Percentiles rank a stretch among this genome's conserved stretches.
These are phyloP conservation scores for Petrolisthes manimaculis DNA, from an alignment of 2,888 invertebrate genomes.

Conservation along the genomic window DNA sequence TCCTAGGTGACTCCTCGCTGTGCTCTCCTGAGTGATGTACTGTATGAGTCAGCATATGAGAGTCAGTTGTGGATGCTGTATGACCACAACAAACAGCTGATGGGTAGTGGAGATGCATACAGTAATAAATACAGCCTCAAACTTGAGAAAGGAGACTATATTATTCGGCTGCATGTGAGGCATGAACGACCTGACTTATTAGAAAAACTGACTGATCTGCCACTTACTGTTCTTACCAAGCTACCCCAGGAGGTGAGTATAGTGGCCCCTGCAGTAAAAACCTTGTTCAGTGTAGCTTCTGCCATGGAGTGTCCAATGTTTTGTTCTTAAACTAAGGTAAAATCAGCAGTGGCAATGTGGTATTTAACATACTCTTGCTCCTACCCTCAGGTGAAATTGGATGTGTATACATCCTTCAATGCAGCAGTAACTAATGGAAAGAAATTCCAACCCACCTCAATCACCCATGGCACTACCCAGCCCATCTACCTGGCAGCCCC, in stretches of 20 bases:
- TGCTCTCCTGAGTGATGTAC: conserved; percentile 82
- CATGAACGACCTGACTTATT: conserved; percentile 88
- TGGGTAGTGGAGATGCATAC: conserved; percentile 90
- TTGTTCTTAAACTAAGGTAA: too few relatives aligned
- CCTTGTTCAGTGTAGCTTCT: neutral
- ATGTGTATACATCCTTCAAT: conserved; percentile 76
- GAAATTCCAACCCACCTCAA: conserved; percentile 77
- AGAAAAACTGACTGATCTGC: conserved; percentile 86
- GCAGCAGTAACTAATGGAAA: conserved; percentile 83
- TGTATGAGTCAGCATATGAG: conserved; percentile 97
- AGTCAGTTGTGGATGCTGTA: conserved; percentile 97
- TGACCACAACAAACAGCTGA: conserved; percentile 87
- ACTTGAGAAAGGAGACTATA: conserved; percentile 95
- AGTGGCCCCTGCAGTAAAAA: neutral
- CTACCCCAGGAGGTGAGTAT: conserved; percentile 76
- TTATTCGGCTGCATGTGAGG: conserved; percentile 86
- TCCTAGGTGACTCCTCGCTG: conserved; percentile 67
- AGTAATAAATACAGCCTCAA: conserved; percentile 88
- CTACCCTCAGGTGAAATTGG: conserved; percentile 68
- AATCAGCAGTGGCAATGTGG: too few relatives aligned
- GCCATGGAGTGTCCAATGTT: too few relatives aligned
- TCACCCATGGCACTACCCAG: conserved; percentile 75
- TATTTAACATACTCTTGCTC: neutral
- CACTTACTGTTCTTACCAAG: conserved; percentile 73
- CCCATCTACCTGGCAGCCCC: conserved; percentile 86